Conservation (phyloP, 2,113 vertebrate species). For the Cranoglanis bouderius region DNA sequence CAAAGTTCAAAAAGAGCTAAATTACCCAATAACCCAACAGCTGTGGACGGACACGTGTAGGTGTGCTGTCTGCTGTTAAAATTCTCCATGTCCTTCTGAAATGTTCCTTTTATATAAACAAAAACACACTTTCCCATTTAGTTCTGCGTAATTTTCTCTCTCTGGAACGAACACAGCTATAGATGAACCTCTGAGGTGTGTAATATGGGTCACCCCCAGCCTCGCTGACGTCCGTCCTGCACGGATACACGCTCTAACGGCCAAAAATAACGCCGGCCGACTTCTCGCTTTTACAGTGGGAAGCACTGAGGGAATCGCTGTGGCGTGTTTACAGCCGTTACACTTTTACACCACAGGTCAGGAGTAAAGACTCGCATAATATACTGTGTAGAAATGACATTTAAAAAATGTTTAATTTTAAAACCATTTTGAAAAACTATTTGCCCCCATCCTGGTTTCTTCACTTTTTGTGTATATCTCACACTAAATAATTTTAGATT, state of each 20-base stretch:
- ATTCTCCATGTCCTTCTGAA: neutral
- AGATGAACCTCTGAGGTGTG: slow-evolving; percentile 24
- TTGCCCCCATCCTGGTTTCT: too few relatives aligned
- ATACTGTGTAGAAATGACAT: neutral
- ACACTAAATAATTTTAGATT: too few relatives aligned
- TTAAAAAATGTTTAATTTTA: neutral
- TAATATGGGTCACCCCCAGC: slow-evolving; percentile 45
- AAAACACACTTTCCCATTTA: neutral
- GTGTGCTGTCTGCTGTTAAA: neutral
- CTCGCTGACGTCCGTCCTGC: slow-evolving; percentile 22
- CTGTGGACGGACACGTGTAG: neutral
- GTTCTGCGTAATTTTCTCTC: neutral
- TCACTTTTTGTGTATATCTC: too few relatives aligned
- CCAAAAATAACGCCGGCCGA: slow-evolving; percentile 36
- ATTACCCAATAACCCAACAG: neutral
- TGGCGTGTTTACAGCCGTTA: neutral
- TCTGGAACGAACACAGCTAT: neutral
- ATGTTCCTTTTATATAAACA: neutral
- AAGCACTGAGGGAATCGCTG: neutral
- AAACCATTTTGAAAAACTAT: too few relatives aligned
- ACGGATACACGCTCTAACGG: neutral
- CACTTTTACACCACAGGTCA: neutral
- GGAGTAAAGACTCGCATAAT: neutral
- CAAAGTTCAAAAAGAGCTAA: neutral
- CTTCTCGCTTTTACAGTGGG: slow-evolving; percentile 10